Conservation (phyloP, 2,113 vertebrate species). For the Ptilorrhoa leucosticta region DNA sequence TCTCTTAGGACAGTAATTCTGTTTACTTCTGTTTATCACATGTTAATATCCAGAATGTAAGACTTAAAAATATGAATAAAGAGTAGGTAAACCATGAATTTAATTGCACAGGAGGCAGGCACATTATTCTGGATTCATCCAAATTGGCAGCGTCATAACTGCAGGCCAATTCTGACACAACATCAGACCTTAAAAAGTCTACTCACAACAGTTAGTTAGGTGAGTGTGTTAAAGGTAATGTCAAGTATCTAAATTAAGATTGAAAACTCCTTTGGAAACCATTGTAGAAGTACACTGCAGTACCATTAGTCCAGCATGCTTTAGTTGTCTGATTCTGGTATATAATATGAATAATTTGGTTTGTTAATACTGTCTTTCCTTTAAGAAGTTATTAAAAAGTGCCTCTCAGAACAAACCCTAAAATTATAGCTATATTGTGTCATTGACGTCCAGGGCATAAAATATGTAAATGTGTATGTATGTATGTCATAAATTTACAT, state of each 20-base stretch:
- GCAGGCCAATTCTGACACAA: neutral
- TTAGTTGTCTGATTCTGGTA: neutral
- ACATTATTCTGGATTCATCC: neutral
- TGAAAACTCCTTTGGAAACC: neutral
- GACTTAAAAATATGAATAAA: neutral
- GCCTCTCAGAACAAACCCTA: neutral
- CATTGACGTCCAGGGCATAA: neutral
- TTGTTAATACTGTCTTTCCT: neutral
- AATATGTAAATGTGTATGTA: neutral
- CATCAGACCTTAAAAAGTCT: neutral
- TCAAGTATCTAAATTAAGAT: neutral
- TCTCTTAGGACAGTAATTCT: neutral
- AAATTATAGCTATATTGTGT: neutral
- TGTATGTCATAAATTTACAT: neutral
- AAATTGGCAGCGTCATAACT: neutral
- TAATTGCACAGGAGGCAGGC: neutral
- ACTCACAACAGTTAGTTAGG: neutral
- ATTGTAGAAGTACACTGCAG: neutral
- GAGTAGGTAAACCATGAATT: neutral
- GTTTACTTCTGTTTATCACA: neutral
- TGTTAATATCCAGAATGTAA: neutral
- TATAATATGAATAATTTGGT: neutral
- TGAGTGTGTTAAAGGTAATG: neutral
- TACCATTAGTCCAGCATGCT: neutral
- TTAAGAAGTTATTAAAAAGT: neutral